Conservation (phyloP, 2,113 vertebrate genomes). For the Podarcis cretensis region DNA sequence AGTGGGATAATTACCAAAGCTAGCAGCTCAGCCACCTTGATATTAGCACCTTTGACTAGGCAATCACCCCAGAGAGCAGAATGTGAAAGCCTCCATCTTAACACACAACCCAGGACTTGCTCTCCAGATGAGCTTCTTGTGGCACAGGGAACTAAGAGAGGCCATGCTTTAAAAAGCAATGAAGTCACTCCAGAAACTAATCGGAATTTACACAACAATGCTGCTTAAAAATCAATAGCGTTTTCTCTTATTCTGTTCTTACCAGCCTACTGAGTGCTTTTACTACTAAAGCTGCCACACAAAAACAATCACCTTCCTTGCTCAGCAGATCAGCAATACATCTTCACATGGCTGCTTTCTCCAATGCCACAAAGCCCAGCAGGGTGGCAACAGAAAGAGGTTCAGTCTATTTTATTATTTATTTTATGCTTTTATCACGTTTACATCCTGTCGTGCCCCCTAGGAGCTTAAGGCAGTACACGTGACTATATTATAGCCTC, state of each 20-base stretch:
- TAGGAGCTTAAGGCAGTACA: background rate
- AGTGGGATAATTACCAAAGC: constrained; percentile 13
- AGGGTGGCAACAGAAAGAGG: background rate
- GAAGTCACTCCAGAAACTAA: constrained; percentile 4
- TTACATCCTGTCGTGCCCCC: background rate
- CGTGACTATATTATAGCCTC: background rate
- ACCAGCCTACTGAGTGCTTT: background rate
- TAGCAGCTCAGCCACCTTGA: constrained; percentile 1
- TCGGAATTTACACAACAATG: background rate
- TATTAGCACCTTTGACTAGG: constrained; percentile 20
- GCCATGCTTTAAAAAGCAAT: background rate
- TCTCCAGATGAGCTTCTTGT: constrained; percentile 7
- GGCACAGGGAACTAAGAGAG: constrained; percentile 9
- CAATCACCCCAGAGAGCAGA: constrained; percentile 1
- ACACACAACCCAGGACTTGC: background rate
- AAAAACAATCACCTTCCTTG: background rate
- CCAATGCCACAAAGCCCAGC: background rate
- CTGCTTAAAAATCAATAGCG: constrained; percentile 6
- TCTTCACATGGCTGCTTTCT: background rate
- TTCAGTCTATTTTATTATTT: background rate
- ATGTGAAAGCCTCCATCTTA: constrained; percentile 21
- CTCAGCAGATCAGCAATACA: background rate
- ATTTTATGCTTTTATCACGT: background rate
- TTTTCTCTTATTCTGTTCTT: background rate
- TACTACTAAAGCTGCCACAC: background rate